A percentile compares a stretch with the other conserved stretches of the same genome.
Conservation (phyloP, 2,888 invertebrate genomes). For the Priocnemis perturbator region DNA sequence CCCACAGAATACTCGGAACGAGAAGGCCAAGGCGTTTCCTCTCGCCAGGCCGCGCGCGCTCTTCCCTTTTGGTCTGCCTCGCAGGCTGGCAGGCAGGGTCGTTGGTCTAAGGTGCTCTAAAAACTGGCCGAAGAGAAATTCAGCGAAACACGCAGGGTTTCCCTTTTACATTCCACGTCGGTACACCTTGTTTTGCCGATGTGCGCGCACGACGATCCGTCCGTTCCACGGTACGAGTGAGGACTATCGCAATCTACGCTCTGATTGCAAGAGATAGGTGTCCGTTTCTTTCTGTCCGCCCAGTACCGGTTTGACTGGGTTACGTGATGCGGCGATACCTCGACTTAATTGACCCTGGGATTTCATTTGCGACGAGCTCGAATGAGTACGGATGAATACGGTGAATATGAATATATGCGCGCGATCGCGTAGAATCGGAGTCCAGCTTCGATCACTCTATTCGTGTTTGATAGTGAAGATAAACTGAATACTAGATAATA, state of each 20-base stretch:
- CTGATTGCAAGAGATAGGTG: slow-evolving; percentile 42
- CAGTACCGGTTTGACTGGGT: slow-evolving; percentile 58
- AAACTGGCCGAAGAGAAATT: slow-evolving; percentile 59
- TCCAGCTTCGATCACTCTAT: no score
- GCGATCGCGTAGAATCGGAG: no score
- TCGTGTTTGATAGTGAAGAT: no score
- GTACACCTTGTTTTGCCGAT: not conserved
- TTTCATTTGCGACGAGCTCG: slow-evolving; percentile 43
- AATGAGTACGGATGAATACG: not conserved
- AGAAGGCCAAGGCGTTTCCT: slow-evolving; percentile 55
- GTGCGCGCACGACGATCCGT: slow-evolving; percentile 9
- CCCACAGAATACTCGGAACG: slow-evolving; percentile 48
- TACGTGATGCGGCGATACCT: slow-evolving; percentile 50
- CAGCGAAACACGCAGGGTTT: slow-evolving; percentile 60
- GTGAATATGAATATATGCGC: no score
- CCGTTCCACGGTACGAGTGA: not conserved
- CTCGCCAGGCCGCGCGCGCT: slow-evolving; percentile 22
- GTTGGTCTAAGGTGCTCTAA: slow-evolving; percentile 45
- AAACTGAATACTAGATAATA: no score
- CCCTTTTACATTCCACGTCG: slow-evolving; percentile 52
- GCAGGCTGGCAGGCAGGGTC: slow-evolving; percentile 30
- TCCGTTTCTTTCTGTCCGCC: slow-evolving; percentile 48
- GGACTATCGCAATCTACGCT: slow-evolving; percentile 34
- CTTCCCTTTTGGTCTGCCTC: slow-evolving; percentile 48
- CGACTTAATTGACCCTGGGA: slow-evolving; percentile 54